A percentile compares a stretch with the other conserved stretches of the same genome.
phyloP scores from a whole-genome alignment of 2,113 vertebrate species.

The Naja naja region DNA sequence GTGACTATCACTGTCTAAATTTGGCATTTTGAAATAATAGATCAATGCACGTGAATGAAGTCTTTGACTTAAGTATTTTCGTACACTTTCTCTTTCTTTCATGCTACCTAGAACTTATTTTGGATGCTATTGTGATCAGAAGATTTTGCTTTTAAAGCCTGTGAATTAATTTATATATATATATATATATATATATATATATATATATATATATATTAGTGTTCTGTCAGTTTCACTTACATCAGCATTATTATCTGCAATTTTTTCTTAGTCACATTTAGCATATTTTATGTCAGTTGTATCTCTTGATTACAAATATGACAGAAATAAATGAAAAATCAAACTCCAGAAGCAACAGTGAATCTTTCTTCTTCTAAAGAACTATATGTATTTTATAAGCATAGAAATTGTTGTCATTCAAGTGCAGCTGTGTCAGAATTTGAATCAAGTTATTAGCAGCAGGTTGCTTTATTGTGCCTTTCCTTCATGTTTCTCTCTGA shows the following conservation, averaged over 20 bases:
- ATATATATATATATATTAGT: not conserved
- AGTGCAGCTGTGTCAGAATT: constrained; percentile 33
- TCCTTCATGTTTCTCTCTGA: constrained; percentile 39
- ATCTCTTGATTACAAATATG: constrained; percentile 45
- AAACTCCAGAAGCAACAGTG: constrained; percentile 30
- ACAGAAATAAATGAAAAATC: constrained; percentile 20
- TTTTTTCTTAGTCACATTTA: constrained; percentile 17
- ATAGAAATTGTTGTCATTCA: constrained; percentile 48
- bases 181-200: not conserved
- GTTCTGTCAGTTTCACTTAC: not conserved
- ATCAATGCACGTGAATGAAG: no score
- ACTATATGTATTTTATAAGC: constrained; percentile 35
- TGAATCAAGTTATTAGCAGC: constrained; percentile 44
- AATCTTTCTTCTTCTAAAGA: constrained; percentile 44
- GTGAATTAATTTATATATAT: not conserved
- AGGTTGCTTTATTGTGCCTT: constrained; percentile 46
- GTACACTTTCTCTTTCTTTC: not conserved
- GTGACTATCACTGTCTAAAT: not conserved
- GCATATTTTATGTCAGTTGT: constrained; percentile 2
- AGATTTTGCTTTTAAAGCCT: constrained; percentile 15
- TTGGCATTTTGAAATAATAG: not conserved
- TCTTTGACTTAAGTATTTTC: not conserved
- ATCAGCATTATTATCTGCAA: constrained; percentile 13
- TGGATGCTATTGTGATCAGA: not conserved
- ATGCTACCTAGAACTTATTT: not conserved